Percentiles rank a stretch among this genome's conserved stretches.
phyloP scores from a whole-genome alignment of 2,888 invertebrate genomes.

The Meteorus cinctellus region DNA sequence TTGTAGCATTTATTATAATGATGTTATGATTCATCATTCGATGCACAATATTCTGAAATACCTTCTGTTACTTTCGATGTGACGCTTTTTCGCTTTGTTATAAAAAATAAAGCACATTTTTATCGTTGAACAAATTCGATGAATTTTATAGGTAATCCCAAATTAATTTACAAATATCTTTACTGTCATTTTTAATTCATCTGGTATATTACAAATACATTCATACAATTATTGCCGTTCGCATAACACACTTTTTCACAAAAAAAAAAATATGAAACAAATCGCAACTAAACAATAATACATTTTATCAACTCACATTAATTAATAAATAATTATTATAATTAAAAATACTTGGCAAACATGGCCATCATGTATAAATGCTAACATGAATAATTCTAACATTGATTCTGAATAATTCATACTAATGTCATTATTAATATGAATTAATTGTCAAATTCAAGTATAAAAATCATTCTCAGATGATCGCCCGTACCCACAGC shows the following conservation, averaged over 20 bases:
- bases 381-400: background rate
- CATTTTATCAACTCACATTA: background rate
- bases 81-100: background rate
- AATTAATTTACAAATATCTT: background rate
- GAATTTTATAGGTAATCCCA: background rate
- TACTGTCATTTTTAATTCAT: background rate
- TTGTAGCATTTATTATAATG: slow-evolving; percentile 7
- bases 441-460: slow-evolving; percentile 2
- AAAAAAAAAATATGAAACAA: background rate
- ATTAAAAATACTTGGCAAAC: slow-evolving; percentile 5
- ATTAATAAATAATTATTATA: slow-evolving; percentile 13
- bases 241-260: background rate
- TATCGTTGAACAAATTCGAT: background rate
- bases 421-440: background rate
- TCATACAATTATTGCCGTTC: slow-evolving; percentile 1
- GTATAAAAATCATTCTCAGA: background rate
- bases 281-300: background rate
- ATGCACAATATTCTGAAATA: background rate
- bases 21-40: background rate
- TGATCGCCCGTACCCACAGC: background rate
- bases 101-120: slow-evolving; percentile 15
- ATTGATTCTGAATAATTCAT: slow-evolving; percentile 2
- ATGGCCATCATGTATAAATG: background rate
- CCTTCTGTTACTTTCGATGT: background rate
- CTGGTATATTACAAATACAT: slow-evolving; percentile 6